Percentiles rank a stretch among this genome's conserved stretches.
Conservation (phyloP, 2,888 invertebrate genomes). For the Cataglyphis albicans region DNA sequence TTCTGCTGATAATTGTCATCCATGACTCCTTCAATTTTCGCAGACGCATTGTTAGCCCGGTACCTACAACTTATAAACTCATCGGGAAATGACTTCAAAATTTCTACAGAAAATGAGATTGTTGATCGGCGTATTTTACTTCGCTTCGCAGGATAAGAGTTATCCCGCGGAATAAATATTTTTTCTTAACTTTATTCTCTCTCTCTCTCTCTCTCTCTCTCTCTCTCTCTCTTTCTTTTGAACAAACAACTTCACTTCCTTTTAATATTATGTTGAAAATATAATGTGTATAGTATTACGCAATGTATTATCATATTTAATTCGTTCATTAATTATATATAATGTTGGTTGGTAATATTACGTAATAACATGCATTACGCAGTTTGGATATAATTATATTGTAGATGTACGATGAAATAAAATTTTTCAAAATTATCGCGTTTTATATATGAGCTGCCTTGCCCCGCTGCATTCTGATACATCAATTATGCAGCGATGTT, state of each 20-base stretch:
- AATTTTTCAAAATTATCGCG: neutral
- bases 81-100: conserved; percentile 40
- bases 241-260: conserved; percentile 15
- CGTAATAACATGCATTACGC: conserved; percentile 30
- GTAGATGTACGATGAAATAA: neutral
- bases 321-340: conserved; percentile 17
- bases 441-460: neutral
- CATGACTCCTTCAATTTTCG: conserved; percentile 71
- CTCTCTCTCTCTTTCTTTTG: neutral
- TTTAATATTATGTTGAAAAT: conserved; percentile 16
- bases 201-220: neutral
- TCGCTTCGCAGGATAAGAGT: conserved; percentile 35
- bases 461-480: neutral
- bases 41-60: conserved; percentile 69
- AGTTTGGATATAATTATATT: conserved; percentile 22
- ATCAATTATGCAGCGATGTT: conserved; percentile 20
- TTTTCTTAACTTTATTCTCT: conserved; percentile 22
- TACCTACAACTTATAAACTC: conserved; percentile 42
- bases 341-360: conserved; percentile 16
- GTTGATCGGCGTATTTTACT: conserved; percentile 30
- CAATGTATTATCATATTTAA: conserved; percentile 32
- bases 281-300: neutral
- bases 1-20: conserved; percentile 79
- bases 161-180: conserved; percentile 31
- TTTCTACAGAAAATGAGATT: conserved; percentile 32